A percentile compares a stretch with the other conserved stretches of the same genome.
These are phyloP conservation scores for Campoletis sonorensis DNA, from an alignment of 1,140 invertebrate genomes.

Conservation along the genomic window DNA sequence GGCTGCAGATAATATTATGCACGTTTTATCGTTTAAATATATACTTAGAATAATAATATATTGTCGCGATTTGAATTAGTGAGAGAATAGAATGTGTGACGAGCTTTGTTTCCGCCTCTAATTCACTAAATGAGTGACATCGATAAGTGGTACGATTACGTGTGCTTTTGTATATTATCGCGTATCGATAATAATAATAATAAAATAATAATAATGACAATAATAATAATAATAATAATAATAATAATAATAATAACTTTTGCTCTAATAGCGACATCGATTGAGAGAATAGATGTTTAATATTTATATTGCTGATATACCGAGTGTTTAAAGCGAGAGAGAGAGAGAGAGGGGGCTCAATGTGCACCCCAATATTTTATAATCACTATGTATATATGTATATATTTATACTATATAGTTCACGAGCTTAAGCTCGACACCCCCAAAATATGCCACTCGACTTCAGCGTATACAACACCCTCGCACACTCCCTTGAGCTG, in stretches of 20 bases:
- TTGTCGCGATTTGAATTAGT: conserved; percentile 42
- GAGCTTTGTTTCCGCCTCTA: background rate
- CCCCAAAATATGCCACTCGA: conserved; percentile 29
- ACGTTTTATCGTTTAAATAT: background rate
- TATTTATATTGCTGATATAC: conserved; percentile 54
- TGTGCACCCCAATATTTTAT: conserved; percentile 37
- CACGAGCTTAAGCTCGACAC: conserved; percentile 43
- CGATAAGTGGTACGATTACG: conserved; percentile 34
- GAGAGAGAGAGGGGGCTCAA: conserved; percentile 17
- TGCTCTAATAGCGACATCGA: conserved; percentile 46
- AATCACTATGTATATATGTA: conserved; percentile 32
- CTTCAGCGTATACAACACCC: conserved; percentile 14
- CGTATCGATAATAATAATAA: conserved; percentile 44
- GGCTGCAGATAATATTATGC: background rate
- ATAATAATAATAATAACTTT: background rate
- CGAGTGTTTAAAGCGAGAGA: conserved; percentile 46
- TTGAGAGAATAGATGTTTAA: conserved; percentile 51
- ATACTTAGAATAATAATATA: conserved; percentile 23
- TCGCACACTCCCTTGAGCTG: conserved; percentile 38
- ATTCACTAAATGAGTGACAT: conserved; percentile 38
- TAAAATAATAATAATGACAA: background rate
- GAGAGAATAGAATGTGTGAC: conserved; percentile 34
- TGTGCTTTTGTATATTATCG: background rate
- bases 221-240: too few relatives aligned
- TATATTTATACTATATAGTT: conserved; percentile 13